Percentiles rank a stretch among this genome's conserved stretches.
phyloP scores from a whole-genome alignment of 2,888 invertebrate species.

The Glyphotaelius pellucidus region DNA sequence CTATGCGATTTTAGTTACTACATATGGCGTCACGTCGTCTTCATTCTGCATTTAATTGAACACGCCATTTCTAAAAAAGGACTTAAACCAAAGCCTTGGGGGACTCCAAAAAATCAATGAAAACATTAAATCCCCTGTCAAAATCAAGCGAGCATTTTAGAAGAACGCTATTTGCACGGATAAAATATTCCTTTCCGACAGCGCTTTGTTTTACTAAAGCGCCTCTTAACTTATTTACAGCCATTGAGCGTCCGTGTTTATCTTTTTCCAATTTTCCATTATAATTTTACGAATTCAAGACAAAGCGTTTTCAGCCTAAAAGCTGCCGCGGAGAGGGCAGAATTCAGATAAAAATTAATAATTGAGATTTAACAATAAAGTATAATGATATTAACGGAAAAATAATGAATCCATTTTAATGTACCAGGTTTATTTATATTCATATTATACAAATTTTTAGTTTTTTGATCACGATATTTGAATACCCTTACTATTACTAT shows the following conservation, averaged over 20 bases:
- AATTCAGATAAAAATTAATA: not conserved
- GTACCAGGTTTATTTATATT: too few species aligned
- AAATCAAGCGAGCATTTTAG: not conserved
- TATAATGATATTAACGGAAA: not conserved
- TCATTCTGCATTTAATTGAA: too few species aligned
- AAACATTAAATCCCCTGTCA: not conserved
- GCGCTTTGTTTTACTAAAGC: not conserved
- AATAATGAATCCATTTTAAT: not conserved
- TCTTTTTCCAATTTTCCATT: not conserved
- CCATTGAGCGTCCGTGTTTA: not conserved
- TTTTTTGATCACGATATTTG: too few species aligned
- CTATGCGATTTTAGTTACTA: too few species aligned
- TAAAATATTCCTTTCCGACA: not conserved
- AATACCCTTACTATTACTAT: too few species aligned
- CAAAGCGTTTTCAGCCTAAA: not conserved
- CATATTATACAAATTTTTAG: too few species aligned
- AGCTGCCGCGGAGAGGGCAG: not conserved
- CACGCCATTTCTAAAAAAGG: not conserved
- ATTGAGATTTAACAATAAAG: not conserved
- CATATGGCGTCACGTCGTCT: too few species aligned
- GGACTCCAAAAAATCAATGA: not conserved
- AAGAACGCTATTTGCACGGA: not conserved
- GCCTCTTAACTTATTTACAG: not conserved
- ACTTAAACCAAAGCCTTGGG: not conserved
- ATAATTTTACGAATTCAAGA: not conserved